Evolutionary conservation across 1,140 invertebrate genomes (phyloP), one percentile per base, ranked within the genome.

Genomic region (Trachelipus rathkii): DNA sequence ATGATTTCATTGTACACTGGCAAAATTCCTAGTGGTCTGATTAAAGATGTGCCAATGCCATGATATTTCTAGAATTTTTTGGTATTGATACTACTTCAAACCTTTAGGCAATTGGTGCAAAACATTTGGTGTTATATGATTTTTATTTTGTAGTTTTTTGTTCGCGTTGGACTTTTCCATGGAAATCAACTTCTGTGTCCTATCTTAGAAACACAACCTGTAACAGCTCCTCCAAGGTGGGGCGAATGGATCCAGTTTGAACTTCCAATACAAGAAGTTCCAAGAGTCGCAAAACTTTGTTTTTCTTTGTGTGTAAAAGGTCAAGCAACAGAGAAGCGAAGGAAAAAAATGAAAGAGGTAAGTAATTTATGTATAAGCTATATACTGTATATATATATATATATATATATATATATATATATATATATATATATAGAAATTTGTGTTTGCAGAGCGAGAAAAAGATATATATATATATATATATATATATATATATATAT

Each of bases 121-220:
- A 69, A 23, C 13, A 23, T 4, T 70, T 13, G 0, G 33, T 44
- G 9, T n/a, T 13, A 71, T 43, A 11, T 68, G 9, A 10, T 73
- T 53, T 53, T 44, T 0, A 50, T 44, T 44, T 69, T 83, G 73
- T 79, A 88, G 86, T 86, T 89, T 44, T 89, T 85, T 83, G 87
- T 89, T 7, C 86, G 85, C 80, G 86, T 86, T 46, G 88, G 88
- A 7, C 83, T 89, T 33, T 89, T 85, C 82, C 88, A 89, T 82
- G 89, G 89, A n/a, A 86, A 87, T 68, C 88, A 89, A 75, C 83
- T 84, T 15, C 81, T 89, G 21, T 88, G 88, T 83, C 82, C 83
- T 33, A 75, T 82, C 3, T 81, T 84, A 53, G 85, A 87, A 72
- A 89, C 87, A 10, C 78, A 84, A 50, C 83, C 84, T n/a, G 85